Evolutionary conservation across 2,888 invertebrate species (phyloP).

Genomic region (Deilephila porcellus): DNA sequence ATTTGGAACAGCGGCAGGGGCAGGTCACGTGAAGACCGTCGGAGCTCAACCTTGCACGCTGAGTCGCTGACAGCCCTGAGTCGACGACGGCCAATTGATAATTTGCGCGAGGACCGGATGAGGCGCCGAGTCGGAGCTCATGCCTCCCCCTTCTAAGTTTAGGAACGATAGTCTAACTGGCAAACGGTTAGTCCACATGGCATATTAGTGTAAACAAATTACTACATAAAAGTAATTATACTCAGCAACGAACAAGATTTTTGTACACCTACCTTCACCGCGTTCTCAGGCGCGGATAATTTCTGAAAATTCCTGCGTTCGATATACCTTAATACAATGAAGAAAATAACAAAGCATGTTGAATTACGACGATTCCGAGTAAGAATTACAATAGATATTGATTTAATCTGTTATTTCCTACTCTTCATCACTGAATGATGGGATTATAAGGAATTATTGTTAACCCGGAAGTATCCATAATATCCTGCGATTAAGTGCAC

Average conservation of each 20-base stretch:
- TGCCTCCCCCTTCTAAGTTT: slow-evolving; percentile 77
- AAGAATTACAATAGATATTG: too few relatives aligned
- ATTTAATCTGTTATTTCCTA: too few relatives aligned
- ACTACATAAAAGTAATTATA: not conserved
- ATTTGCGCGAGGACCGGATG: slow-evolving; percentile 81
- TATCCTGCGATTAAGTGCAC: too few relatives aligned
- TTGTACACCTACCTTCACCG: not conserved
- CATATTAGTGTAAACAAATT: slow-evolving; percentile 17
- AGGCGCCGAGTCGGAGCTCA: slow-evolving; percentile 70
- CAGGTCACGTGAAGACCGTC: slow-evolving; percentile 60
- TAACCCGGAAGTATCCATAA: too few relatives aligned
- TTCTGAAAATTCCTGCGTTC: not conserved
- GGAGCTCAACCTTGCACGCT: slow-evolving; percentile 63
- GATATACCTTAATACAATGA: not conserved
- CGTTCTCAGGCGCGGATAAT: too few relatives aligned
- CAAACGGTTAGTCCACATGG: slow-evolving; percentile 52
- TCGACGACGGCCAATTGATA: slow-evolving; percentile 75
- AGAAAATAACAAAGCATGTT: too few relatives aligned
- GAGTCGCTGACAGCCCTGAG: slow-evolving; percentile 70
- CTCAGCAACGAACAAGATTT: not conserved
- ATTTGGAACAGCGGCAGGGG: slow-evolving; percentile 49
- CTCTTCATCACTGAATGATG: too few relatives aligned
- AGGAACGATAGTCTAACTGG: slow-evolving; percentile 63
- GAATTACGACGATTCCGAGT: too few relatives aligned
- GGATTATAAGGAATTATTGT: too few relatives aligned